These are phyloP conservation scores for Pseudotriccus pelzelni DNA, from an alignment of 2,797 vertebrate genomes.

Conservation along the genomic window DNA sequence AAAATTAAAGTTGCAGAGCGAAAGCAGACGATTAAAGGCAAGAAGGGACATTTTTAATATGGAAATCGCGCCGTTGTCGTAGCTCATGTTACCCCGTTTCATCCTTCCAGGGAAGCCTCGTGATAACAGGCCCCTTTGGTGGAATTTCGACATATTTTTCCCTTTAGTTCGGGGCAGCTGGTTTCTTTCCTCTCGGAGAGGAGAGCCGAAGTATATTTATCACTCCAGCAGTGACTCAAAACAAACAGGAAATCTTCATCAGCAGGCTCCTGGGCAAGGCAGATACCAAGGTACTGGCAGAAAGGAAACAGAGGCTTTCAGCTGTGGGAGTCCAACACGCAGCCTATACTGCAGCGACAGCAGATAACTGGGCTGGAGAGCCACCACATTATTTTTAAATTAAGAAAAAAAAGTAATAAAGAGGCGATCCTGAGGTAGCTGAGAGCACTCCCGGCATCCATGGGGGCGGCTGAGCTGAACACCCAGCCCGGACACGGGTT, in stretches of 20 bases:
- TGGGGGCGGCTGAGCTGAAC: constrained; percentile 32
- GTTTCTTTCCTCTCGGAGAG: constrained; percentile 82
- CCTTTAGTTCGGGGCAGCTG: constrained; percentile 80
- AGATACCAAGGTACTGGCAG: constrained; percentile 91
- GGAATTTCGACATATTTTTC: constrained; percentile 80
- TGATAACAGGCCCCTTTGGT: constrained; percentile 76
- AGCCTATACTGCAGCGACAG: constrained; percentile 67
- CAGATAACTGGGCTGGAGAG: constrained; percentile 70
- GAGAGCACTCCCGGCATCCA: not conserved
- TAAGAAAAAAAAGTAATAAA: not conserved
- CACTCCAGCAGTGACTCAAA: constrained; percentile 87
- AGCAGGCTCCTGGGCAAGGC: constrained; percentile 83
- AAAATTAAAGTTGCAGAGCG: constrained; percentile 51
- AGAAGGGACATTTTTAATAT: constrained; percentile 54
- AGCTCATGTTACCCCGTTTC: constrained; percentile 60
- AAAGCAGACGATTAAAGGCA: constrained; percentile 57
- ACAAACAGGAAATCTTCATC: constrained; percentile 91
- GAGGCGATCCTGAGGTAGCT: not conserved
- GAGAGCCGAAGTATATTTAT: constrained; percentile 87
- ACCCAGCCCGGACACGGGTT: not conserved
- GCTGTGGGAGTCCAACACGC: constrained; percentile 78
- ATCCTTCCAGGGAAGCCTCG: constrained; percentile 68
- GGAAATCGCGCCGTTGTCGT: constrained; percentile 50
- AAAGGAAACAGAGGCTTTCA: constrained; percentile 82
- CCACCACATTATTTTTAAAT: constrained; percentile 57